These are phyloP conservation scores for Sebastes dallii DNA, from an alignment of 2,797 vertebrate genomes.

Conservation along the genomic window DNA sequence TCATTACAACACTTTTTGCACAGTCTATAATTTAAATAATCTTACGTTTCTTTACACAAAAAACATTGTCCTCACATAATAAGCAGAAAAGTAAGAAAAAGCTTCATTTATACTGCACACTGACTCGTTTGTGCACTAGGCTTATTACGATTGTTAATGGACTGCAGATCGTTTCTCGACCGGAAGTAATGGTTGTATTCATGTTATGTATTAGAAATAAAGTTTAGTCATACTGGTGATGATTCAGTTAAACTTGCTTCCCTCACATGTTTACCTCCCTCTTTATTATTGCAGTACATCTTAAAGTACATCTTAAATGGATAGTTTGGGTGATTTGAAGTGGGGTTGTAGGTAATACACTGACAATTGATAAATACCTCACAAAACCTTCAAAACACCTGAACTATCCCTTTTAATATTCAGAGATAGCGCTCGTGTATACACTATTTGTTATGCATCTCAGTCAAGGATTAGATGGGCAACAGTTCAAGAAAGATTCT, in stretches of 20 bases:
- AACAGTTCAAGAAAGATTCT: background rate
- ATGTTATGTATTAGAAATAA: background rate
- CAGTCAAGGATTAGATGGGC: background rate
- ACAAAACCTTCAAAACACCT: too few relatives aligned
- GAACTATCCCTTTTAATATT: background rate
- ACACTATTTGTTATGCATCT: background rate
- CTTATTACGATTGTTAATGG: background rate
- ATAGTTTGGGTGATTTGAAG: too few relatives aligned
- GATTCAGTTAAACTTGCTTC: background rate
- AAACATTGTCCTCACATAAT: background rate
- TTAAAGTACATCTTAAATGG: too few relatives aligned
- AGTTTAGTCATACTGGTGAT: background rate
- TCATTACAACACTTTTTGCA: background rate
- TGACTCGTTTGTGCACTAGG: background rate
- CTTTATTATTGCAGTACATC: background rate
- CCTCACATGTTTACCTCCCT: background rate
- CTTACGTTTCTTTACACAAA: too few relatives aligned
- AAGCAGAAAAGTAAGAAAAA: background rate
- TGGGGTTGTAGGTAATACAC: too few relatives aligned
- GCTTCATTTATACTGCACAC: background rate
- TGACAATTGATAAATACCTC: too few relatives aligned
- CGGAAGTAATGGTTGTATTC: background rate
- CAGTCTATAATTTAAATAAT: too few relatives aligned
- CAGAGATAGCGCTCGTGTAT: background rate
- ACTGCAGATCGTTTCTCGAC: too few relatives aligned